These are phyloP conservation scores for Chironomus tepperi DNA, from an alignment of 1,140 invertebrate genomes.

Conservation along the genomic window DNA sequence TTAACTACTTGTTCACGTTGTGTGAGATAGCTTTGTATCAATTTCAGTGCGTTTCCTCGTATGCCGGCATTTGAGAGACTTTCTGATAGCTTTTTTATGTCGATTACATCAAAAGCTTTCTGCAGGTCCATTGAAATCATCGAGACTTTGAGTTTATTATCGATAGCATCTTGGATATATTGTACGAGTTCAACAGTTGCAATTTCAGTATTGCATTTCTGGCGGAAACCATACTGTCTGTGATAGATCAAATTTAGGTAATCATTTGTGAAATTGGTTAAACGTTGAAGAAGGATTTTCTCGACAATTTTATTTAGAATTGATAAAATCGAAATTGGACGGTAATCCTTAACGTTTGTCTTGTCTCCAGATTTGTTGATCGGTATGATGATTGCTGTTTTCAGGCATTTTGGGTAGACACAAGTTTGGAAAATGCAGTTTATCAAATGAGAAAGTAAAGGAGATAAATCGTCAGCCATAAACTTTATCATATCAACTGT, in stretches of 20 bases:
- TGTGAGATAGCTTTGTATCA: background rate
- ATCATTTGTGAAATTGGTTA: too few species aligned
- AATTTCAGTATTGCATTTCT: too few species aligned
- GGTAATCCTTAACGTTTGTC: background rate
- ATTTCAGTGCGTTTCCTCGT: background rate
- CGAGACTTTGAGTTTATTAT: slow-evolving; percentile 24
- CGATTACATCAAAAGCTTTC: slow-evolving; percentile 29
- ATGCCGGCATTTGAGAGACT: slow-evolving; percentile 25
- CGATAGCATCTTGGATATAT: slow-evolving; percentile 19
- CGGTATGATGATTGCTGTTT: too few species aligned
- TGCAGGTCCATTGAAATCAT: slow-evolving; percentile 26
- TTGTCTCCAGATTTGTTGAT: background rate
- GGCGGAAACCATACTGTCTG: too few species aligned
- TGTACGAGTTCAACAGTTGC: background rate
- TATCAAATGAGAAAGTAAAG: background rate
- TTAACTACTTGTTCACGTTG: background rate
- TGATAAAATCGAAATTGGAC: background rate
- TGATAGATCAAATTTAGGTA: too few species aligned
- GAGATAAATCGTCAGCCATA: background rate
- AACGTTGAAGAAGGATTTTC: too few species aligned
- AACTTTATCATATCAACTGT: background rate
- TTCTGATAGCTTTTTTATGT: slow-evolving; percentile 25
- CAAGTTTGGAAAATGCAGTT: background rate
- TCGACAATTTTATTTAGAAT: background rate
- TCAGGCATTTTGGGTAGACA: background rate